Conservation (phyloP, 1,140 invertebrate genomes). For the Cryptotermes secundus region DNA sequence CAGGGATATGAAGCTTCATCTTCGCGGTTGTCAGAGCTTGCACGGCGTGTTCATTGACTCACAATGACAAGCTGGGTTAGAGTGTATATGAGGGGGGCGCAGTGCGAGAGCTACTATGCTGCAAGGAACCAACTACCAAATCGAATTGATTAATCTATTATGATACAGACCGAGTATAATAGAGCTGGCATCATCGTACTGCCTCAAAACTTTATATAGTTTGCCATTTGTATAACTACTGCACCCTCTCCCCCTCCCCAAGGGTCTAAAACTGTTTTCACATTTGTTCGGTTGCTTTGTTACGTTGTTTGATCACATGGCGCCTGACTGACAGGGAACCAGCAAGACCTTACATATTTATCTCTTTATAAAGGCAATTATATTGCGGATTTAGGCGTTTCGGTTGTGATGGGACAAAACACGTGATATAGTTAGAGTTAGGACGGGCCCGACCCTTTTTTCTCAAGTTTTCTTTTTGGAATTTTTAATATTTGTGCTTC, state of each 20-base stretch:
- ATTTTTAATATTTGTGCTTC: too few species aligned
- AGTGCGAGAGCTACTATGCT: background rate
- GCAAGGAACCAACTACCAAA: background rate
- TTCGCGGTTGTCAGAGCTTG: background rate
- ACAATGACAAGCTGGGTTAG: background rate
- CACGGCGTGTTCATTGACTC: background rate
- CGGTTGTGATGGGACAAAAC: too few species aligned
- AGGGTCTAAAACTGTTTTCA: background rate
- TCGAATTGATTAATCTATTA: constrained; percentile 20
- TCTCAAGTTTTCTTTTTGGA: too few species aligned
- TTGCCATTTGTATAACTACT: background rate
- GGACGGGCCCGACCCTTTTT: too few species aligned
- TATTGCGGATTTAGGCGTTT: background rate
- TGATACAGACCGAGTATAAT: constrained; percentile 2
- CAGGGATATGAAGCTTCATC: background rate
- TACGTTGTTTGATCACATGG: background rate
- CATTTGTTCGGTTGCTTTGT: background rate
- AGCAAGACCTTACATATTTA: too few species aligned
- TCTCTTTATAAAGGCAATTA: background rate
- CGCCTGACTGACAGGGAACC: too few species aligned
- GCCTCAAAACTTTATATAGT: background rate
- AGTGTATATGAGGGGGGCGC: background rate
- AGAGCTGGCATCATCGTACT: constrained; percentile 5
- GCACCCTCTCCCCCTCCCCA: too few species aligned
- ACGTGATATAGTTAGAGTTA: too few species aligned